Conservation (phyloP, 1,140 invertebrate genomes). For the Pygmarrhopalites habei region DNA sequence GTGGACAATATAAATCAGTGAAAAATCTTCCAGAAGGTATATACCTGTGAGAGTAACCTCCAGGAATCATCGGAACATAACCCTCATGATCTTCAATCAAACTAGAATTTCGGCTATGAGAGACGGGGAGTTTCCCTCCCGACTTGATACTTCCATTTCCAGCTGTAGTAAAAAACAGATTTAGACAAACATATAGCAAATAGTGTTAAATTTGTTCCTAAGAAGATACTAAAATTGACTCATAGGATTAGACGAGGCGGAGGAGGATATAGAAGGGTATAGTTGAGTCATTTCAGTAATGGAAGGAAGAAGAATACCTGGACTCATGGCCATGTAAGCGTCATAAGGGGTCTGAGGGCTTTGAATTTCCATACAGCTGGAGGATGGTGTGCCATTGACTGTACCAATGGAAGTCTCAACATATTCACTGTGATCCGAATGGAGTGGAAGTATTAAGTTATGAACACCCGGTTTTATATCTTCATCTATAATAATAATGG, state of each 20-base stretch:
- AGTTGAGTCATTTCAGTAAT: not conserved
- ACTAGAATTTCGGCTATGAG: conserved; percentile 46
- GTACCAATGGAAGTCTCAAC: conserved; percentile 30
- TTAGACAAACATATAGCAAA: not conserved
- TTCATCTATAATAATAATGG: no score
- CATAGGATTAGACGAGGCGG: not conserved
- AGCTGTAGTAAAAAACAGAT: not conserved
- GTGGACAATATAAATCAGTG: no score
- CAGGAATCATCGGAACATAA: conserved; percentile 58
- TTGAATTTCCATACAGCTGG: conserved; percentile 51
- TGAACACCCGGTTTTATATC: not conserved
- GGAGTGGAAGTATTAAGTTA: conserved; percentile 26
- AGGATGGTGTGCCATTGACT: conserved; percentile 20
- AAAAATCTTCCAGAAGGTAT: no score
- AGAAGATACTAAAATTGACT: not conserved
- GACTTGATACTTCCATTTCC: conserved; percentile 10
- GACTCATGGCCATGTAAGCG: conserved; percentile 54
- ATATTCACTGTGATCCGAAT: conserved; percentile 35
- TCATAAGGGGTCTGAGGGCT: conserved; percentile 45
- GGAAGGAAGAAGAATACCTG: conserved; percentile 38
- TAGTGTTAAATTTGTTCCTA: not conserved
- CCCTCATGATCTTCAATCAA: conserved; percentile 48
- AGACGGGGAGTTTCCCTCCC: conserved; percentile 38
- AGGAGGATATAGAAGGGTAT: not conserved
- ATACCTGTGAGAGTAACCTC: conserved; percentile 30